phyloP scores from a whole-genome alignment of 2,113 vertebrate species.

The Etheostoma cragini region DNA sequence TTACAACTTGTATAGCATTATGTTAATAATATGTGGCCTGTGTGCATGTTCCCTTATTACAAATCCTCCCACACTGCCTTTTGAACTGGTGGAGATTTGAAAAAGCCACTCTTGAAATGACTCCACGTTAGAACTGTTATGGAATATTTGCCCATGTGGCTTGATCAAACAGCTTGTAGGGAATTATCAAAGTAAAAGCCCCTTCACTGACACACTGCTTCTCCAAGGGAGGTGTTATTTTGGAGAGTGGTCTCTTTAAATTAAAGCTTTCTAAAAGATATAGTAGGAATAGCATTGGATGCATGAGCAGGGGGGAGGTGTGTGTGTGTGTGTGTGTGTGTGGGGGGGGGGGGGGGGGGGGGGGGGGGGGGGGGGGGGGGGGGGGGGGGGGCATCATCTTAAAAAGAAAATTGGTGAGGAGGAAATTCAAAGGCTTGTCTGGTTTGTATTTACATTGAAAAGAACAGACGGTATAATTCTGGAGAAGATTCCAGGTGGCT shows the following conservation, averaged over 20 bases:
- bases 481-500: neutral
- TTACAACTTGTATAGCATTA: conserved; percentile 69
- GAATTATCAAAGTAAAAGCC: conserved; percentile 68
- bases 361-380: neutral
- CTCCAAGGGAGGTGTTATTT: conserved; percentile 43
- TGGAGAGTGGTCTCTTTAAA: conserved; percentile 50
- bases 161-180: conserved; percentile 67
- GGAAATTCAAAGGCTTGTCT: conserved; percentile 18
- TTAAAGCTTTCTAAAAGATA: conserved; percentile 41
- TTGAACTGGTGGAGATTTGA: conserved; percentile 65
- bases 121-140: conserved; percentile 41
- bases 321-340: too few species aligned
- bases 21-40: conserved; percentile 65
- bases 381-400: neutral
- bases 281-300: conserved; percentile 2
- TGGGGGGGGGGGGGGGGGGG: too few species aligned
- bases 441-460: conserved; percentile 15
- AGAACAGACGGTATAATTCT: neutral
- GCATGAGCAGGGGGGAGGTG: neutral
- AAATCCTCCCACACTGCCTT: conserved; percentile 74
- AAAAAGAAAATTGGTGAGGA: conserved; percentile 5
- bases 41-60: conserved; percentile 56
- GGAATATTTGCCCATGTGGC: conserved; percentile 57
- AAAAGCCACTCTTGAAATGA: conserved; percentile 42
- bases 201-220: conserved; percentile 44